Percentiles rank a stretch among this genome's conserved stretches.
Conservation (phyloP, 1,140 invertebrate genomes). For the Drosophila quadrilineata region DNA sequence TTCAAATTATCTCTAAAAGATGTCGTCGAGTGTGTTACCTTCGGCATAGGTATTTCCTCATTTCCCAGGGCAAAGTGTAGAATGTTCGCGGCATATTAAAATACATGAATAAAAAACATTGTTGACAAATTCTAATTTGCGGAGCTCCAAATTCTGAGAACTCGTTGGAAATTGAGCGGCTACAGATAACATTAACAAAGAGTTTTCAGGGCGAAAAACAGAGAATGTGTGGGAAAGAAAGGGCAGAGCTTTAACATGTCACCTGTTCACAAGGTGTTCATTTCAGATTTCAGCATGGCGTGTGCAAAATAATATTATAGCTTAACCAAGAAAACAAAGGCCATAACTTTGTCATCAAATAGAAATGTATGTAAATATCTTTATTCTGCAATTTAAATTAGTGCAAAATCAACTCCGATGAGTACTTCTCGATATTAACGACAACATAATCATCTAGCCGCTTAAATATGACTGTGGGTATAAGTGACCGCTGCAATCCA, state of each 20-base stretch:
- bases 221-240: background rate
- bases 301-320: slow-evolving; percentile 50
- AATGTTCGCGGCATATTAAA: slow-evolving; percentile 24
- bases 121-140: slow-evolving; percentile 44
- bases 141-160: slow-evolving; percentile 30
- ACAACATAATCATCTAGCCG: too few species aligned
- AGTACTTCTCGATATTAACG: too few species aligned
- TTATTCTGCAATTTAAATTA: too few species aligned
- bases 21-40: background rate
- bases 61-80: slow-evolving; percentile 17
- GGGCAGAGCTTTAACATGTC: background rate
- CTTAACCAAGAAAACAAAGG: too few species aligned
- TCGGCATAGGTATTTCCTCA: slow-evolving; percentile 16
- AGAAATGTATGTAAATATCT: too few species aligned
- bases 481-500: too few species aligned
- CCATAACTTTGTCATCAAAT: too few species aligned
- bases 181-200: slow-evolving; percentile 43
- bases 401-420: too few species aligned
- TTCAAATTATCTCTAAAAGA: background rate
- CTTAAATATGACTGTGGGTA: too few species aligned
- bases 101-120: slow-evolving; percentile 12
- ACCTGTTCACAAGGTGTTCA: slow-evolving; percentile 55
- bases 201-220: too few species aligned
- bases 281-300: slow-evolving; percentile 22
- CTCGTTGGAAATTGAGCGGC: slow-evolving; percentile 23